These are phyloP conservation scores for Orthosia gracilis DNA, from an alignment of 2,888 invertebrate species.

Conservation along the genomic window DNA sequence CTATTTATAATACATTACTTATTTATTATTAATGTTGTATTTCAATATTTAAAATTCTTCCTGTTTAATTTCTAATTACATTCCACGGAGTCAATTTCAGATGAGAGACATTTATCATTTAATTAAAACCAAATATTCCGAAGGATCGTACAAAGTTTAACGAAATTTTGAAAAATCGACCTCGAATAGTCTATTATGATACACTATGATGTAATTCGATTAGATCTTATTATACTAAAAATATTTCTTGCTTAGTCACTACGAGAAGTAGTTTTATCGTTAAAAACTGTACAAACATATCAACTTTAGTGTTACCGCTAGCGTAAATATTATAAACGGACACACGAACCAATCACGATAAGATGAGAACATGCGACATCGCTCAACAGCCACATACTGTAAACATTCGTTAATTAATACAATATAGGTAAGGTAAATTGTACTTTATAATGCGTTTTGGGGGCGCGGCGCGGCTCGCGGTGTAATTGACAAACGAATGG, in stretches of 20 bases:
- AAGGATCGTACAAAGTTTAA: conserved; percentile 85
- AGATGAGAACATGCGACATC: conserved; percentile 75
- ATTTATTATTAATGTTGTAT: conserved; percentile 89
- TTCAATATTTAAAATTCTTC: conserved; percentile 90
- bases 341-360: conserved; percentile 74
- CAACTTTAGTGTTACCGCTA: conserved; percentile 82
- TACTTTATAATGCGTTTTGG: conserved; percentile 79
- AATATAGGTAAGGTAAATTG: conserved; percentile 83
- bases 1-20: conserved; percentile 91
- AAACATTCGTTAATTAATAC: conserved; percentile 72
- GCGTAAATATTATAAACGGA: conserved; percentile 79
- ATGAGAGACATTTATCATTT: conserved; percentile 79
- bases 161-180: conserved; percentile 80
- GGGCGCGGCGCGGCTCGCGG: conserved; percentile 63
- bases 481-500: conserved; percentile 49
- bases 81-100: conserved; percentile 85
- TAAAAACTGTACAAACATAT: conserved; percentile 91
- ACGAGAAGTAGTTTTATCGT: conserved; percentile 87
- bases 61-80: conserved; percentile 89
- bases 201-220: conserved; percentile 91
- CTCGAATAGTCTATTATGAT: conserved; percentile 86
- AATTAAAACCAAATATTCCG: conserved; percentile 81
- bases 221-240: conserved; percentile 90
- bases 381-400: conserved; percentile 77
- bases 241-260: conserved; percentile 89